Evolutionary conservation across 2,113 vertebrate genomes (phyloP).

Genomic region (Megalops atlanticus): DNA sequence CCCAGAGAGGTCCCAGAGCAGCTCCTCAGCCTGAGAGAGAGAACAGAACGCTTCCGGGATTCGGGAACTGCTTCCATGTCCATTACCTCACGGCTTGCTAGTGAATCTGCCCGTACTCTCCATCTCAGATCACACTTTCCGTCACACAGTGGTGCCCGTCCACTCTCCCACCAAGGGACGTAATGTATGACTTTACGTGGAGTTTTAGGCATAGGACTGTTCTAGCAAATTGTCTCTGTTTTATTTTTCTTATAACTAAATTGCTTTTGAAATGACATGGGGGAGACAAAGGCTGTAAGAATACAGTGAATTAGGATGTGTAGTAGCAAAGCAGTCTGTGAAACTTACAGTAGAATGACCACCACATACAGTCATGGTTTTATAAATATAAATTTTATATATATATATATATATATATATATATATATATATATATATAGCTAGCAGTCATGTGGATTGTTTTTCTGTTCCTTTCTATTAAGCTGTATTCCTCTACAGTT

Average conservation of each 20-base stretch:
- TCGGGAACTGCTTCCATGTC: neutral
- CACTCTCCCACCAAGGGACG: neutral
- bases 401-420: neutral
- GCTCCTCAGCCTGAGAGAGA: neutral
- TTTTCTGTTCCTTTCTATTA: neutral
- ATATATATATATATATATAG: no score
- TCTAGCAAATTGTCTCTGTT: neutral
- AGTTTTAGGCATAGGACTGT: conserved; percentile 28
- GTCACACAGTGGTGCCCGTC: neutral
- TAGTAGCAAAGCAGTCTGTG: neutral
- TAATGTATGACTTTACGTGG: neutral
- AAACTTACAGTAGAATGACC: conserved; percentile 1
- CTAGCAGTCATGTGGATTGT: neutral
- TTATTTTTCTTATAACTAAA: conserved; percentile 15
- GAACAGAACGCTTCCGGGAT: neutral
- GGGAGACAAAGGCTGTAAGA: neutral
- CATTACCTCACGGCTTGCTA: neutral
- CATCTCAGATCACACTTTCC: neutral
- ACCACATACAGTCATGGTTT: neutral
- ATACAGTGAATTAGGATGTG: neutral
- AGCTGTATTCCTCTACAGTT: neutral
- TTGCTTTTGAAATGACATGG: neutral
- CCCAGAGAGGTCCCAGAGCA: neutral
- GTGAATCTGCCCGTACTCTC: neutral
- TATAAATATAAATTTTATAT: neutral